Base-by-base conservation (phyloP, 2,888 invertebrate genomes). In the Epinotia bilunana region DNA sequence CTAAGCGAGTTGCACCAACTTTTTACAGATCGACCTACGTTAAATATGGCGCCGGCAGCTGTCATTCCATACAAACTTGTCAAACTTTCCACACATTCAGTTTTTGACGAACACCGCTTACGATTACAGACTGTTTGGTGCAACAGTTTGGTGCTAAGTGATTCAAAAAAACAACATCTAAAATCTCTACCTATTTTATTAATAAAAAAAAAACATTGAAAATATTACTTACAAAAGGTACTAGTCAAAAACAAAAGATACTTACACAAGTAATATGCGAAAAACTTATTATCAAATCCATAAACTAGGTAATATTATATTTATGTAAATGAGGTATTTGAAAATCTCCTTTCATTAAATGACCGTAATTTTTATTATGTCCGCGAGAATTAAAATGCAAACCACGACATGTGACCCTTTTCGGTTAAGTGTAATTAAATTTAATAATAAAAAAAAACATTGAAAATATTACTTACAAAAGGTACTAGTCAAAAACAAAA, bases 371-470 rank as follows among this genome's bases (percentile, higher is more conserved):
- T 69, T 60, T 69, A 58, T 60, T 43, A 46, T 69, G 69, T 46
- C 60, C 46, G 60, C n/a, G 16, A 69, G 65, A 65, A 70, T 74
- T 80, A 58, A 74, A 70, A 80, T 79, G 79, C 80, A 64, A 46
- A 28, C 63, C 78, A 62, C 77, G 77, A 53, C 23, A 63, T 61
- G 71, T 64, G 61, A 77, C 78, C 78, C 79, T 77, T 79, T 79
- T 76, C 43, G 73, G 72, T 9, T 55, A 55, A 61, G 69, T 60
- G 60, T 67, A n/a, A n/a, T n/a, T n/a, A n/a, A n/a, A n/a, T n/a
- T n/a, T 49, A 49, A 49, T 49, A 4, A 7, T 9, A 39, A 39
- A 1, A 9, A 9, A 7, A 7, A 33, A 33, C 0, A 33, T 6
- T 6, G 7, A 33, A 33, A 9, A 1, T 9, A 39, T 9, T 9